Evolutionary conservation across 2,113 vertebrate genomes (phyloP).

Genomic region (Mixornis gularis): DNA sequence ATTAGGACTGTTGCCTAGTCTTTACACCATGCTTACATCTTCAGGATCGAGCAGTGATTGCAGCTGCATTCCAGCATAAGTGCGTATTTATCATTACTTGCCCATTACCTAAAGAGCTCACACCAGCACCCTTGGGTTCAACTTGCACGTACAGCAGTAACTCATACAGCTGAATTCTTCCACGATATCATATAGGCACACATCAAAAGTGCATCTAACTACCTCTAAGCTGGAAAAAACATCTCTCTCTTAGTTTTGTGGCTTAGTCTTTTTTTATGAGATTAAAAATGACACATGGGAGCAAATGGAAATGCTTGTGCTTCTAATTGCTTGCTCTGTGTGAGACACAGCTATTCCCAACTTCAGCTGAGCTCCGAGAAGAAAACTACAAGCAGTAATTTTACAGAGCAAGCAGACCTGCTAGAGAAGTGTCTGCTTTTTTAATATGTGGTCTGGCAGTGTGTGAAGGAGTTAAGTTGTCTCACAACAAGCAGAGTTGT

Average conservation of each 20-base stretch:
- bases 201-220: background rate
- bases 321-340: slow-evolving; percentile 23
- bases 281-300: background rate
- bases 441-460: background rate
- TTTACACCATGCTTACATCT: background rate
- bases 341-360: background rate
- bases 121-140: background rate
- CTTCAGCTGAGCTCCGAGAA: background rate
- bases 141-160: background rate
- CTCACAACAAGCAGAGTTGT: background rate
- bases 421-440: background rate
- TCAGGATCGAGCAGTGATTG: background rate
- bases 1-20: background rate
- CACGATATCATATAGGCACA: background rate
- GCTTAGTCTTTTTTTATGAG: background rate
- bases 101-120: background rate
- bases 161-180: background rate
- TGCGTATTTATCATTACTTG: background rate
- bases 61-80: background rate
- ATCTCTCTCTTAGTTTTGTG: background rate
- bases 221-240: background rate
- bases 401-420: background rate
- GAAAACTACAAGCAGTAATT: background rate
- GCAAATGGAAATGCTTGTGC: background rate
- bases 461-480: background rate